Base-by-base conservation (phyloP, 2,797 vertebrate species). In the Phrynocephalus guinanensis region DNA sequence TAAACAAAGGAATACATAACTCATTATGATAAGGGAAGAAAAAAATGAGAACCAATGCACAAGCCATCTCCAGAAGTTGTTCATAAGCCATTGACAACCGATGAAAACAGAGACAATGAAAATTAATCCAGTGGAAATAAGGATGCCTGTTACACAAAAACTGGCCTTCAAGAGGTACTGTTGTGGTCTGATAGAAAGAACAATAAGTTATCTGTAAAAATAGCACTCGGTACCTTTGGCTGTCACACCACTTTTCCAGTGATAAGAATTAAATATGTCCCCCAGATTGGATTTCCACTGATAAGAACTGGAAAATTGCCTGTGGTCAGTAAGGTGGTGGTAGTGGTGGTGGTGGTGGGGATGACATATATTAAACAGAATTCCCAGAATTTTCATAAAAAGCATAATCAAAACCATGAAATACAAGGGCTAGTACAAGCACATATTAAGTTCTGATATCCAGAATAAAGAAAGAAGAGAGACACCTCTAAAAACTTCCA, bases 1-100 rank as follows among this genome's bases (percentile, higher is more conserved):
- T 90, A 89, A 73, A 22, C 22, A 85, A 80, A 0, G 1, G 73
- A 70, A 91, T 90, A 88, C 18, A 88, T 33, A 84, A 93, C 71
- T 90, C 44, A 78, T 90, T 88, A 87, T 72, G 72, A 87, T 18
- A 86, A 82, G 0, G 26, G 30, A 3, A 48, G 79, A 83, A 73
- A 85, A 92, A 48, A 88, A 93, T 16, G 70, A 90, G 44, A 33
- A 33, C 38, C 76, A 82, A 88, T 81, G 38, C 30, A 83, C 80
- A 11, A 13, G 80, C 30, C 44, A 66, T 84, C 60, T 83, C 71
- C 0, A 8, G 71, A 82, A 4, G 0, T 84, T 89, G 87, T 1
- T 30, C 38, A 85, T 9, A 91, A 78, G n/a, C 80, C 78, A 71
- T 71, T 72, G 79, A 28, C 26, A 2, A 28, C 77, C 68, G 16